A percentile compares a stretch with the other conserved stretches of the same genome.
These are phyloP conservation scores for Diorhabda carinulata DNA, from an alignment of 1,140 invertebrate species.

Conservation along the genomic window DNA sequence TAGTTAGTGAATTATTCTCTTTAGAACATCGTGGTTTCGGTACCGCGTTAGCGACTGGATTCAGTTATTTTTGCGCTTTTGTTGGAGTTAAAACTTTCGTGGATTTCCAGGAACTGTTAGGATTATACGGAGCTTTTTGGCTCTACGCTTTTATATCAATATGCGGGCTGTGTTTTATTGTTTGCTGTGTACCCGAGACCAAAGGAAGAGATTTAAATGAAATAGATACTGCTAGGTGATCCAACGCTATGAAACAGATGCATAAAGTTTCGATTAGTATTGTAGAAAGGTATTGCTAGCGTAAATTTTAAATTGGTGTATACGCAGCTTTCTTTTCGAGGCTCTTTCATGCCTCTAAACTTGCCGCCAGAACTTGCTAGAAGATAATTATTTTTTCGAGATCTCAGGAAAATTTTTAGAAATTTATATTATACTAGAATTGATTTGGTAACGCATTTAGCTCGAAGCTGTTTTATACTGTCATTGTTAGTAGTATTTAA, in stretches of 20 bases:
- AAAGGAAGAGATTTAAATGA: constrained; percentile 84
- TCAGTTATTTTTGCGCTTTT: constrained; percentile 85
- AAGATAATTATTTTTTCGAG: background rate
- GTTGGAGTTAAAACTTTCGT: constrained; percentile 84
- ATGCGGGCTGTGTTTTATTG: constrained; percentile 77
- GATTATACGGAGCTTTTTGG: constrained; percentile 81
- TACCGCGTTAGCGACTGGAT: constrained; percentile 76
- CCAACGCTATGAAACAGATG: constrained; percentile 27
- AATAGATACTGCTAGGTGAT: constrained; percentile 62
- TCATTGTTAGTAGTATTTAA: too few species aligned
- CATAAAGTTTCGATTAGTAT: constrained; percentile 37
- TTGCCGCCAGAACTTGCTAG: too few species aligned
- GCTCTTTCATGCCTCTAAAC: too few species aligned
- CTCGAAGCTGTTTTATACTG: too few species aligned
- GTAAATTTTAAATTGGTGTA: too few species aligned
- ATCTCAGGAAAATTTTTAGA: constrained; percentile 2
- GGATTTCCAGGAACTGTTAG: constrained; percentile 71
- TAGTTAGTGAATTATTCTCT: constrained; percentile 85
- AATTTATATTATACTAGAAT: background rate
- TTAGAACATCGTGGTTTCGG: constrained; percentile 79
- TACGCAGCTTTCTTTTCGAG: too few species aligned
- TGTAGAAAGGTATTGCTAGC: constrained; percentile 39
- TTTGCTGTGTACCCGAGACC: constrained; percentile 85
- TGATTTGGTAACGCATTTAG: background rate
- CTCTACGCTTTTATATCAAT: constrained; percentile 81